Conservation (phyloP, 1,140 invertebrate species). For the Eciton burchellii region DNA sequence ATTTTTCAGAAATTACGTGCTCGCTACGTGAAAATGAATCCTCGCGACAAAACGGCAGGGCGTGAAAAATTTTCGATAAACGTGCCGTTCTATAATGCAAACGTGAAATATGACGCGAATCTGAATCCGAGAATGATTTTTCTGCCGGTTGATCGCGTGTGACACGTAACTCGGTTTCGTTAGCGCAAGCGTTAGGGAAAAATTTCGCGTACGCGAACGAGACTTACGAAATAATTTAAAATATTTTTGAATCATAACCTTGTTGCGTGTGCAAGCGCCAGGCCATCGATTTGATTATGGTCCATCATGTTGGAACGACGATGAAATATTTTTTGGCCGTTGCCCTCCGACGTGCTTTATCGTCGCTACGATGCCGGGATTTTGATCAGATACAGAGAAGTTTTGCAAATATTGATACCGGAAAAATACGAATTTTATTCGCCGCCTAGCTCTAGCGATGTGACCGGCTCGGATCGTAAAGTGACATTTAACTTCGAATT, state of each 20-base stretch:
- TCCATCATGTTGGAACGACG: conserved; percentile 35
- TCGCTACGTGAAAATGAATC: neutral
- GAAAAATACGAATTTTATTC: conserved; percentile 60
- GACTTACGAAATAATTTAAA: conserved; percentile 24
- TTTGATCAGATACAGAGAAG: conserved; percentile 58
- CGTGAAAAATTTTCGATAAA: neutral
- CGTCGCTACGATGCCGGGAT: conserved; percentile 40
- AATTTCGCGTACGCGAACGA: neutral
- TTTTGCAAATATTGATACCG: conserved; percentile 60
- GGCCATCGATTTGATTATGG: conserved; percentile 46
- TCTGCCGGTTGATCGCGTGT: neutral
- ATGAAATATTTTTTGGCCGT: conserved; percentile 48
- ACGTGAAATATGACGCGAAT: neutral
- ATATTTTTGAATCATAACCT: conserved; percentile 25
- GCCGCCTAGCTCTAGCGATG: conserved; percentile 15
- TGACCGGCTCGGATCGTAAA: conserved; percentile 43
- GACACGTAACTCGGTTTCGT: conserved; percentile 13
- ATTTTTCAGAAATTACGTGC: neutral
- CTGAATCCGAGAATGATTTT: conserved; percentile 1
- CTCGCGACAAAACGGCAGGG: neutral
- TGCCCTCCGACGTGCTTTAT: conserved; percentile 45
- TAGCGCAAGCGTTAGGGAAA: conserved; percentile 22
- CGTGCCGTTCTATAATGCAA: neutral
- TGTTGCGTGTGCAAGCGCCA: neutral
- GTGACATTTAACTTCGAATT: conserved; percentile 59